Conservation (phyloP, 2,797 vertebrate species). For the Melopsittacus undulatus region DNA sequence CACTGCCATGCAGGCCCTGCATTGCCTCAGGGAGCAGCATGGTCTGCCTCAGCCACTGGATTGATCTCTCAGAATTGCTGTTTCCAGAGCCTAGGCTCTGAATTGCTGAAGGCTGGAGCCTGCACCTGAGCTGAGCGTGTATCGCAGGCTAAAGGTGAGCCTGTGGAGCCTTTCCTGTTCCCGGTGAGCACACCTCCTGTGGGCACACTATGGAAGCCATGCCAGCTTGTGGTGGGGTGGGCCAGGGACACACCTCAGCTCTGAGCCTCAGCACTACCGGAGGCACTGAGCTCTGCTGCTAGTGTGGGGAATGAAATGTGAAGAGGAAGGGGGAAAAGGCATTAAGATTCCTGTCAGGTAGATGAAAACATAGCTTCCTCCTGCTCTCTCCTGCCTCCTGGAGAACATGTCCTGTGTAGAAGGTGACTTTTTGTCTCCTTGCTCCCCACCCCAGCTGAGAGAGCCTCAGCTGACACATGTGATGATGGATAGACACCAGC, state of each 20-base stretch:
- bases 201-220: not conserved
- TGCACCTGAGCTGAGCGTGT: not conserved
- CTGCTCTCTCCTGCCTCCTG: not conserved
- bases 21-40: not conserved
- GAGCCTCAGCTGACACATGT: not conserved
- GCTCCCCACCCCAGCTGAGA: not conserved
- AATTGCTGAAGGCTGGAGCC: not conserved
- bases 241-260: not conserved
- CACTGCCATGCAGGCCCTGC: not conserved
- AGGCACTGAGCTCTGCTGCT: not conserved
- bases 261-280: not conserved
- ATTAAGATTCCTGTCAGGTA: accelerated
- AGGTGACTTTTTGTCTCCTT: conserved; percentile 43
- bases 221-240: not conserved
- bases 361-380: not conserved
- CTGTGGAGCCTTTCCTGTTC: not conserved
- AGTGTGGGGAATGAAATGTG: not conserved
- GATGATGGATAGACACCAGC: conserved; percentile 30
- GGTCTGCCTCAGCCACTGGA: not conserved
- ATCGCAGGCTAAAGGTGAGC: not conserved
- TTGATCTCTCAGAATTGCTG: not conserved
- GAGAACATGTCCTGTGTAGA: not conserved
- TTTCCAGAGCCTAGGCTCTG: not conserved
- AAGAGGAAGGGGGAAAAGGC: not conserved
- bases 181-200: accelerated